phyloP scores from a whole-genome alignment of 1,140 invertebrate species.

The Amphibalanus amphitrite region DNA sequence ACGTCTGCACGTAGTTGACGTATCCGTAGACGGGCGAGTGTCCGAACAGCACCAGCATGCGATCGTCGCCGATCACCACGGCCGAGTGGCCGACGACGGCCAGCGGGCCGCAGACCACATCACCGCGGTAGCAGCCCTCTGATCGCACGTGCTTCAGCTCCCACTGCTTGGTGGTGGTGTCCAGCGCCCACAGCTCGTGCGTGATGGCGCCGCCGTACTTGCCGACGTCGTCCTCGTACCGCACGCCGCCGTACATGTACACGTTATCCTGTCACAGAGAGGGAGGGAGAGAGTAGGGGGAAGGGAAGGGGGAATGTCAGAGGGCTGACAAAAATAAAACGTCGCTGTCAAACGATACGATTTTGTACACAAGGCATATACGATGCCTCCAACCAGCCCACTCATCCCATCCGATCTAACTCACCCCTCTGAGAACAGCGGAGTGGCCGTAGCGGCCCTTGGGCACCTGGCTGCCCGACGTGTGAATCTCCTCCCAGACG shows the following conservation, averaged over 20 bases:
- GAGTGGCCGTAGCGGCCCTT: background rate
- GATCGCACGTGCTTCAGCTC: conserved; percentile 48
- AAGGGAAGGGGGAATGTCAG: too few species aligned
- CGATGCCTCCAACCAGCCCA: too few species aligned
- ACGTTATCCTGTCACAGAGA: conserved; percentile 13
- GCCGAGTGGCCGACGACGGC: conserved; percentile 72
- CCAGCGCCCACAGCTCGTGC: conserved; percentile 64
- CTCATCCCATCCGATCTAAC: too few species aligned
- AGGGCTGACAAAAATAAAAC: too few species aligned
- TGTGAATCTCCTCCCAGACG: background rate
- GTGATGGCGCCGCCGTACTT: conserved; percentile 30
- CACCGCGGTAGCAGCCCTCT: conserved; percentile 18
- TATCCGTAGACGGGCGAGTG: conserved; percentile 86
- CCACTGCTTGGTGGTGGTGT: conserved; percentile 54
- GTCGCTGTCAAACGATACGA: too few species aligned
- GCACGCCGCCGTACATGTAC: conserved; percentile 78
- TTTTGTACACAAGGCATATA: too few species aligned
- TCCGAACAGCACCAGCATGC: conserved; percentile 88
- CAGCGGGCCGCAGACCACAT: conserved; percentile 38
- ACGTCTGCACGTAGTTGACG: conserved; percentile 80
- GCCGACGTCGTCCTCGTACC: conserved; percentile 1
- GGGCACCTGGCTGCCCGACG: background rate
- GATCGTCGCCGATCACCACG: conserved; percentile 54
- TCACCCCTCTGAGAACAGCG: background rate
- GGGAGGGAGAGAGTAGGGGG: too few species aligned